These are phyloP conservation scores for Linurgus olivaceus DNA, from an alignment of 2,797 vertebrate genomes.

Conservation along the genomic window DNA sequence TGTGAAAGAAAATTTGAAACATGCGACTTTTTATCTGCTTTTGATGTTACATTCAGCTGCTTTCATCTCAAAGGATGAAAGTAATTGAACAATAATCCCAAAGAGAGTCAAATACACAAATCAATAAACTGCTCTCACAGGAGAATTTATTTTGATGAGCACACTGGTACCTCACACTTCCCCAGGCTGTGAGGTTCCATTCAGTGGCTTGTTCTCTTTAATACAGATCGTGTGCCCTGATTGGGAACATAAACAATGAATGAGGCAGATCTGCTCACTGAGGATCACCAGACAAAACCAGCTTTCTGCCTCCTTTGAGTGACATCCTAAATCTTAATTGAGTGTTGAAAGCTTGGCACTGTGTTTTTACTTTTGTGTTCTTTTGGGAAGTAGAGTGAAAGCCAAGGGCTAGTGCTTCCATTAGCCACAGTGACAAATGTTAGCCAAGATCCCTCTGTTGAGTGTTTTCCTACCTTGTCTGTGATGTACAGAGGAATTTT, in stretches of 20 bases:
- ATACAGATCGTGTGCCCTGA: neutral
- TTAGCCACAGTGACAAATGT: rapidly evolving
- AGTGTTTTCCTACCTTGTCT: neutral
- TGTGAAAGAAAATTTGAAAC: constrained; percentile 39
- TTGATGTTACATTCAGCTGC: constrained; percentile 55
- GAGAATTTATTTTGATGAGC: constrained; percentile 26
- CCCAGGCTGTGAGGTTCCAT: neutral
- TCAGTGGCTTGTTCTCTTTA: neutral
- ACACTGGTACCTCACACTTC: neutral
- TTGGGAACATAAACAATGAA: neutral
- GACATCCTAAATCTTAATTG: neutral
- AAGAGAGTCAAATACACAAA: constrained; percentile 57
- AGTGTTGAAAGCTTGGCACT: neutral
- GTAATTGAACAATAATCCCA: constrained; percentile 66
- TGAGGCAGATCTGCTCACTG: neutral
- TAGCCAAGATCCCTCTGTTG: neutral
- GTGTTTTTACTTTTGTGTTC: neutral
- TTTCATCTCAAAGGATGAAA: constrained; percentile 66
- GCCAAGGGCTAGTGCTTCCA: neutral
- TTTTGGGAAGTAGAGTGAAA: neutral
- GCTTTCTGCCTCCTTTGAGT: neutral
- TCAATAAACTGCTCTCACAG: constrained; percentile 60
- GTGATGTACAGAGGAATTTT: neutral
- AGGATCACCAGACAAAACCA: neutral
- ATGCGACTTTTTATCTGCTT: constrained; percentile 43